Evolutionary conservation across 1,140 invertebrate species (phyloP).

Genomic region (Notospermus geniculatus): DNA sequence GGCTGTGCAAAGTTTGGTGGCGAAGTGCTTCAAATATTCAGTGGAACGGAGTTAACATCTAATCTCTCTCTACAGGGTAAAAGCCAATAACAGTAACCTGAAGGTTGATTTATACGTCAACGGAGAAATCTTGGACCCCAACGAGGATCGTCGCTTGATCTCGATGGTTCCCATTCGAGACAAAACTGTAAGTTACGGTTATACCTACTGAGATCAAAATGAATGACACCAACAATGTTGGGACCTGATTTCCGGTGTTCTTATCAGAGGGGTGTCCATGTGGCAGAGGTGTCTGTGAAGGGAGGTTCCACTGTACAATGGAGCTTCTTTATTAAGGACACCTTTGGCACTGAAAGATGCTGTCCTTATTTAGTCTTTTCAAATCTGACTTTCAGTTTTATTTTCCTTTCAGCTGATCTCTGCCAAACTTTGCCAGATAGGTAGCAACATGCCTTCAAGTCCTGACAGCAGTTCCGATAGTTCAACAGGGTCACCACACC

Average conservation of each 20-base stretch:
- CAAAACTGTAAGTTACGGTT: constrained; percentile 71
- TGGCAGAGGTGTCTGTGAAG: neutral
- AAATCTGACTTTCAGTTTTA: too few relatives aligned
- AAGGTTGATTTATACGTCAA: constrained; percentile 90
- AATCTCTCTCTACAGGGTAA: constrained; percentile 37
- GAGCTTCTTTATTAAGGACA: neutral
- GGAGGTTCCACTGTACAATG: neutral
- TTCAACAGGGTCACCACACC: constrained; percentile 67
- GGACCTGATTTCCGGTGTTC: neutral
- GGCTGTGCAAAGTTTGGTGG: neutral
- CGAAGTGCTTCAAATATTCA: neutral
- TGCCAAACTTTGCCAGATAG: constrained; percentile 79
- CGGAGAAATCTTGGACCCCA: constrained; percentile 81
- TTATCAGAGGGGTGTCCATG: neutral
- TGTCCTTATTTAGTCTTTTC: too few relatives aligned
- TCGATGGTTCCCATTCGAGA: constrained; percentile 83
- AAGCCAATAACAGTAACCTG: constrained; percentile 56
- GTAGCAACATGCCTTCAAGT: constrained; percentile 79
- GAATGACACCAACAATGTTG: too few relatives aligned
- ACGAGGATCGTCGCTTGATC: constrained; percentile 84
- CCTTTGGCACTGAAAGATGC: neutral
- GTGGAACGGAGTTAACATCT: neutral
- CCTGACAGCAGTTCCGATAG: constrained; percentile 85
- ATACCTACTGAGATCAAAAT: too few relatives aligned
- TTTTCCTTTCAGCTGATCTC: constrained; percentile 68